Evolutionary conservation across 2,888 invertebrate species (phyloP).

Genomic region (Limnephilus rhombicus): DNA sequence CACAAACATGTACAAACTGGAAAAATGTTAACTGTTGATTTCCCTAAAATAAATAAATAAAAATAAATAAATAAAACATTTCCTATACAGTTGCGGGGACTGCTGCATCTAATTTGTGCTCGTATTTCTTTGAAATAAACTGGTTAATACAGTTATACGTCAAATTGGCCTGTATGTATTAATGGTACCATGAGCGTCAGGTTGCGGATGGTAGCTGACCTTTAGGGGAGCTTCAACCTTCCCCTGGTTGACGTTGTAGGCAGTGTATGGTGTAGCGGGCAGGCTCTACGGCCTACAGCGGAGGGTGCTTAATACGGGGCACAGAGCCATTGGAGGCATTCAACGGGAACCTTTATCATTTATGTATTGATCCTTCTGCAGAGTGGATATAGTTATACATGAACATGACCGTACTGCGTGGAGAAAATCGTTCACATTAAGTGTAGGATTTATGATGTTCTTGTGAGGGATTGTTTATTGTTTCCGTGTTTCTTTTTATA

Average conservation of each 20-base stretch:
- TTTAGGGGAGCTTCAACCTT: conserved; percentile 68
- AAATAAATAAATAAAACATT: background rate
- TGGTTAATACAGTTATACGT: background rate
- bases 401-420: background rate
- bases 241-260: background rate
- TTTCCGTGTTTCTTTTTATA: background rate
- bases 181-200: background rate
- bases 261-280: background rate
- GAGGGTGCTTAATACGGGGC: conserved; percentile 8
- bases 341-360: background rate
- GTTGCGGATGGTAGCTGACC: background rate
- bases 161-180: background rate
- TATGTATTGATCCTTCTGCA: background rate
- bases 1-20: too few relatives aligned
- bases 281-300: background rate
- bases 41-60: too few relatives aligned
- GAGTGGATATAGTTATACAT: background rate
- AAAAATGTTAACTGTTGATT: too few relatives aligned
- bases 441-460: background rate
- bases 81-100: background rate
- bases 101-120: background rate
- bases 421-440: background rate
- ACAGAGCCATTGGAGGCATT: background rate
- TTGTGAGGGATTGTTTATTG: background rate
- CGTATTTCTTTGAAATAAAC: background rate